Evolutionary conservation across 2,113 vertebrate species (phyloP).

Genomic region (Suncus etruscus): DNA sequence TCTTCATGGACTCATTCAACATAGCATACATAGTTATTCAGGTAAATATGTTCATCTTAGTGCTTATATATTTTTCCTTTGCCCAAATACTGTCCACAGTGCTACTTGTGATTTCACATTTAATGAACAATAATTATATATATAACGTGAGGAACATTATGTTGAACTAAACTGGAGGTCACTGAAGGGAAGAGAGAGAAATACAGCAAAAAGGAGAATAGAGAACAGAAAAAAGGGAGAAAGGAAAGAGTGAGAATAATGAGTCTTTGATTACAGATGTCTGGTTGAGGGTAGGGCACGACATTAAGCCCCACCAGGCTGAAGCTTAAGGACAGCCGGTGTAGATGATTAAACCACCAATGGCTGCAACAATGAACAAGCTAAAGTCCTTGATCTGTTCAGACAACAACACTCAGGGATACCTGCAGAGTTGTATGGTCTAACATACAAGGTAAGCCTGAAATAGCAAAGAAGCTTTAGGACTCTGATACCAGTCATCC

Average conservation of each 20-base stretch:
- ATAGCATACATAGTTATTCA: background rate
- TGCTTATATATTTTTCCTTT: background rate
- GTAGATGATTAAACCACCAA: background rate
- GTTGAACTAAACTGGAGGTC: background rate
- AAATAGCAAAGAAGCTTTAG: background rate
- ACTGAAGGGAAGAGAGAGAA: background rate
- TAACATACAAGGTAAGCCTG: background rate
- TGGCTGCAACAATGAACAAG: background rate
- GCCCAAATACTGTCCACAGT: background rate
- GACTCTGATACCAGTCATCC: background rate
- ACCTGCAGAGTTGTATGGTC: background rate
- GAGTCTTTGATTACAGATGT: background rate
- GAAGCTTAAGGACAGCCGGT: background rate
- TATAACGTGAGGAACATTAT: background rate
- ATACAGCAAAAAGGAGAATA: background rate
- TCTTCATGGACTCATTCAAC: background rate
- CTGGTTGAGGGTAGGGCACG: background rate
- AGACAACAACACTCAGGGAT: fast-evolving
- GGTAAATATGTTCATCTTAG: background rate
- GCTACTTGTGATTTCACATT: background rate
- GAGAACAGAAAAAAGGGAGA: constrained; percentile 51
- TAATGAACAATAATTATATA: background rate
- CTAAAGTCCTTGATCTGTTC: background rate
- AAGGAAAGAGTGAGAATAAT: background rate
- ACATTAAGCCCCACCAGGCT: background rate